phyloP scores from a whole-genome alignment of 2,888 invertebrate genomes.

The Cerceris ruficornis region DNA sequence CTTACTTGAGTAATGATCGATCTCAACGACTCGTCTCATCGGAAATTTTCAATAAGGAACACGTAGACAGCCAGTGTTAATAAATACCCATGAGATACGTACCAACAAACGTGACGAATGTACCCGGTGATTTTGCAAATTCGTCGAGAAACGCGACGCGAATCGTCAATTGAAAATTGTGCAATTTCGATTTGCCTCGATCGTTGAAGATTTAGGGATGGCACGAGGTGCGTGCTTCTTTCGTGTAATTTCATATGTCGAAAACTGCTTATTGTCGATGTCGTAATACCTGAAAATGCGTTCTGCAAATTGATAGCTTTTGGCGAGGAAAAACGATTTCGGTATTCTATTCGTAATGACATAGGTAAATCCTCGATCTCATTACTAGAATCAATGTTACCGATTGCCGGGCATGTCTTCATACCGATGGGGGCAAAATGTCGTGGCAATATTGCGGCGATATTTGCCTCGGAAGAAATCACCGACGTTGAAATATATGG shows the following conservation, averaged over 20 bases:
- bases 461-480: background rate
- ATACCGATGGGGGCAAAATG: background rate
- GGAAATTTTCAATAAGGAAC: constrained; percentile 15
- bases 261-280: background rate
- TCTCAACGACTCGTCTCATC: constrained; percentile 13
- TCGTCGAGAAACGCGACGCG: constrained; percentile 25
- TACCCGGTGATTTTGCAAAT: constrained; percentile 22
- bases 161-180: constrained; percentile 36
- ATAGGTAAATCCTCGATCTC: background rate
- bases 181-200: constrained; percentile 25
- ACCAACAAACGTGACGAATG: background rate
- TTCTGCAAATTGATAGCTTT: background rate
- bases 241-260: background rate
- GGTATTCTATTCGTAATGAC: background rate
- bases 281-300: background rate
- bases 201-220: background rate
- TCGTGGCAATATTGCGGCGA: background rate
- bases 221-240: background rate
- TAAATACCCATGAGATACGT: constrained; percentile 9
- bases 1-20: constrained; percentile 6
- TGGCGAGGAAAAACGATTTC: background rate
- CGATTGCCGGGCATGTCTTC: background rate
- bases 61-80: background rate
- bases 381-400: background rate
- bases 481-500: background rate